Evolutionary conservation across 2,797 vertebrate genomes (phyloP).

Genomic region (Tragopan temminckii): DNA sequence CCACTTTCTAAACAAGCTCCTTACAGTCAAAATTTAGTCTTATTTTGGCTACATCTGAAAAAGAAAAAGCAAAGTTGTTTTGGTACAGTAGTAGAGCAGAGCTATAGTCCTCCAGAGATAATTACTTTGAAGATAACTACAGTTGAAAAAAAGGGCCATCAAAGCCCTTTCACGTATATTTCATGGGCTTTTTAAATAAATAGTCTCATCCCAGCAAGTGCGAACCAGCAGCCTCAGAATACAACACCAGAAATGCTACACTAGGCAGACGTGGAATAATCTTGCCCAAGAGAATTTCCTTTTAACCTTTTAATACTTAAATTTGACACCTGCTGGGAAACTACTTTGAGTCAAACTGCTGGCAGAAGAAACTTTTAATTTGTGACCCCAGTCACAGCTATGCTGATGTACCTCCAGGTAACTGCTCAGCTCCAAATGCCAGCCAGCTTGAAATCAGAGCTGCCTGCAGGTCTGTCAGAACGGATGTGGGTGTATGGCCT

Average conservation of each 20-base stretch:
- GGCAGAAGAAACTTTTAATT: background rate
- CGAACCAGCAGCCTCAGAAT: fast-evolving
- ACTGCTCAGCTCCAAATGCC: background rate
- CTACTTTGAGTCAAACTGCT: background rate
- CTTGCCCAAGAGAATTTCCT: background rate
- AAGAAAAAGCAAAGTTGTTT: background rate
- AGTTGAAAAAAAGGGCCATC: constrained; percentile 8
- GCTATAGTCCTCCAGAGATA: constrained; percentile 45
- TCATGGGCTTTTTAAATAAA: background rate
- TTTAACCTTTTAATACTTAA: background rate
- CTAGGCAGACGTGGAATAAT: background rate
- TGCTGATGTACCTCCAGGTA: background rate
- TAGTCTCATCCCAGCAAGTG: background rate
- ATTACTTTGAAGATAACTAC: constrained; percentile 60
- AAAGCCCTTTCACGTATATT: constrained; percentile 15
- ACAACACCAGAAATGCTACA: background rate
- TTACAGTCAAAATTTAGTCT: constrained; percentile 17
- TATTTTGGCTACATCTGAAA: constrained; percentile 8
- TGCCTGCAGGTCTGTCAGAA: background rate
- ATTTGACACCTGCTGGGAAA: background rate
- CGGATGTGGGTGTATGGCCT: background rate
- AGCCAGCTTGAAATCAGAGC: background rate
- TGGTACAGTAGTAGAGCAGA: constrained; percentile 33
- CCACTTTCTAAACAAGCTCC: background rate
- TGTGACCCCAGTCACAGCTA: background rate